A percentile compares a stretch with the other conserved stretches of the same genome.
These are phyloP conservation scores for Salticus scenicus DNA, from an alignment of 2,888 invertebrate species.

Conservation along the genomic window DNA sequence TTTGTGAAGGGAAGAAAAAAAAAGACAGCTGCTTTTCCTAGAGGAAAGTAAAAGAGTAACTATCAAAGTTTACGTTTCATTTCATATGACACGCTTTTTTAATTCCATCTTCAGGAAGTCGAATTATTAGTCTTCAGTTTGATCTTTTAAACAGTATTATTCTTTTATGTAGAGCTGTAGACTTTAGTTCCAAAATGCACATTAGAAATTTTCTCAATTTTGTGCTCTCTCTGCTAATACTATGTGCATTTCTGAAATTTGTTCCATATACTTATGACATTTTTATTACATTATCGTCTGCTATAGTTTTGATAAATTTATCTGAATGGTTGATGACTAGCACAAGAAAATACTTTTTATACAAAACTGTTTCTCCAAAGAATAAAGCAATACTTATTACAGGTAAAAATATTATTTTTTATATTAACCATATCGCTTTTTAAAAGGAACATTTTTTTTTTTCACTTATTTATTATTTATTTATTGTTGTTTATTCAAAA, in stretches of 20 bases:
- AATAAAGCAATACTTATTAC: slow-evolving; percentile 46
- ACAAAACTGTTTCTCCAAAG: slow-evolving; percentile 7
- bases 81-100: background rate
- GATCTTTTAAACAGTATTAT: too few relatives aligned
- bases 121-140: too few relatives aligned
- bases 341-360: slow-evolving; percentile 6
- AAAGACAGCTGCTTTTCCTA: too few relatives aligned
- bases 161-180: too few relatives aligned
- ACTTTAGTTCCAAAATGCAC: background rate
- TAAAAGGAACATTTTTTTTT: background rate
- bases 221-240: background rate
- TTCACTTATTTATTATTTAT: background rate
- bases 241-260: background rate
- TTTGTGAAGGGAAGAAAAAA: too few relatives aligned
- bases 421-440: background rate
- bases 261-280: background rate
- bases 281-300: background rate
- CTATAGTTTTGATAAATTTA: background rate
- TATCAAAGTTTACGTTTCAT: background rate
- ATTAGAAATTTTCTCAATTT: slow-evolving; percentile 29
- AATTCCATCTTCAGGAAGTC: too few relatives aligned
- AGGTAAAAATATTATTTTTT: slow-evolving; percentile 22
- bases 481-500: too few relatives aligned
- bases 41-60: background rate
- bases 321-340: slow-evolving; percentile 26